phyloP scores from a whole-genome alignment of 2,888 invertebrate species.

The Mamestra brassicae region DNA sequence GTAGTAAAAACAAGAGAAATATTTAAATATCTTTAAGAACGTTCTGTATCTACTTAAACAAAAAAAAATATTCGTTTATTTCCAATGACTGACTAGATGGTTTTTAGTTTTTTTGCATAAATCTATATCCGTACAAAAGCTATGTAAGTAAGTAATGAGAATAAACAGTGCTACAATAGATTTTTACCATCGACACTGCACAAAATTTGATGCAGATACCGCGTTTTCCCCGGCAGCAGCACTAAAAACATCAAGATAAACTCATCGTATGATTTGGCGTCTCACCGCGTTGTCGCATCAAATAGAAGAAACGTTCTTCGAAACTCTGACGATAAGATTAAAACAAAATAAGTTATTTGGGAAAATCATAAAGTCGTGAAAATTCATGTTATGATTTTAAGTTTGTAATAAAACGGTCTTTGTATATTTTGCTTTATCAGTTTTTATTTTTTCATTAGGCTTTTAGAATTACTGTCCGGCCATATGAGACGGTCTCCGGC shows the following conservation, averaged over 20 bases:
- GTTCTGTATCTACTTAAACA: background rate
- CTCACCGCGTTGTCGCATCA: conserved; percentile 39
- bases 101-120: too few species aligned
- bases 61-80: too few species aligned
- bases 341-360: background rate
- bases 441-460: too few species aligned
- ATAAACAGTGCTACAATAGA: too few species aligned
- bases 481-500: too few species aligned
- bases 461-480: too few species aligned
- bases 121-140: too few species aligned
- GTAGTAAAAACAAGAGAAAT: background rate
- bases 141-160: background rate
- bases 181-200: background rate
- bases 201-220: conserved; percentile 43
- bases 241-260: conserved; percentile 71
- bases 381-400: too few species aligned
- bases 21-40: background rate
- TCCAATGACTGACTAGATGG: too few species aligned
- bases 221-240: conserved; percentile 32
- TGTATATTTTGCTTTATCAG: too few species aligned
- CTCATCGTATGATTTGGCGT: conserved; percentile 67
- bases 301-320: conserved; percentile 17
- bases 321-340: background rate
- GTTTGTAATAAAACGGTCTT: too few species aligned
- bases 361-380: too few species aligned